Conservation (phyloP, 2,888 invertebrate genomes). For the Drosophila anomelani region DNA sequence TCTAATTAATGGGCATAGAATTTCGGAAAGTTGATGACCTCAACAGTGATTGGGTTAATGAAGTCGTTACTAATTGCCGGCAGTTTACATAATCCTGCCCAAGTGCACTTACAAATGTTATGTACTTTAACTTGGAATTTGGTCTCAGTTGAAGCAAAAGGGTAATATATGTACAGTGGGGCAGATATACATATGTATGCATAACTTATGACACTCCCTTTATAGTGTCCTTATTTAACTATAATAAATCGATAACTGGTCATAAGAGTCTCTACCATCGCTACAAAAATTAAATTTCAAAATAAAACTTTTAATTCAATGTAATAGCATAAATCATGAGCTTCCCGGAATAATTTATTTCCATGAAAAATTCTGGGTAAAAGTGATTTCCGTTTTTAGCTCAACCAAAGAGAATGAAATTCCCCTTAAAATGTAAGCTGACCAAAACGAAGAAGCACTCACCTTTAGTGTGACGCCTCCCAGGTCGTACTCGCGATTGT, state of each 20-base stretch:
- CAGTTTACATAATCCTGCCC: constrained; percentile 20
- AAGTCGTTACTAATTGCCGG: constrained; percentile 30
- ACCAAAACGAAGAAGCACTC: constrained; percentile 53
- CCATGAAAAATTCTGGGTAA: neutral
- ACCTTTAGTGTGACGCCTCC: constrained; percentile 91
- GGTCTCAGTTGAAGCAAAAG: neutral
- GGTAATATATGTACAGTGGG: too few species aligned
- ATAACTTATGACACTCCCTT: neutral
- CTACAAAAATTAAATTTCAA: neutral
- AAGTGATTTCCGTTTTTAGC: neutral
- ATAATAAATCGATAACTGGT: neutral
- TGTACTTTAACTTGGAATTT: neutral
- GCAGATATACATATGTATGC: too few species aligned
- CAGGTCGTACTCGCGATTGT: constrained; percentile 92
- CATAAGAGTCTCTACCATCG: too few species aligned
- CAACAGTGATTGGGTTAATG: constrained; percentile 61
- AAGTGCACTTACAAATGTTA: constrained; percentile 17
- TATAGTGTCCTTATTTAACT: too few species aligned
- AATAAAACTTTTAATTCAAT: neutral
- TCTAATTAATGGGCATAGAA: constrained; percentile 42
- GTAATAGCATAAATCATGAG: neutral
- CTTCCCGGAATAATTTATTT: neutral
- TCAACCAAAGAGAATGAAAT: constrained; percentile 1
- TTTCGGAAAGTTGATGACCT: constrained; percentile 32
- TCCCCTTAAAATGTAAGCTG: constrained; percentile 7